Conservation (phyloP, 92 coral and sea anemone genomes). For the Pocillopora grandis region DNA sequence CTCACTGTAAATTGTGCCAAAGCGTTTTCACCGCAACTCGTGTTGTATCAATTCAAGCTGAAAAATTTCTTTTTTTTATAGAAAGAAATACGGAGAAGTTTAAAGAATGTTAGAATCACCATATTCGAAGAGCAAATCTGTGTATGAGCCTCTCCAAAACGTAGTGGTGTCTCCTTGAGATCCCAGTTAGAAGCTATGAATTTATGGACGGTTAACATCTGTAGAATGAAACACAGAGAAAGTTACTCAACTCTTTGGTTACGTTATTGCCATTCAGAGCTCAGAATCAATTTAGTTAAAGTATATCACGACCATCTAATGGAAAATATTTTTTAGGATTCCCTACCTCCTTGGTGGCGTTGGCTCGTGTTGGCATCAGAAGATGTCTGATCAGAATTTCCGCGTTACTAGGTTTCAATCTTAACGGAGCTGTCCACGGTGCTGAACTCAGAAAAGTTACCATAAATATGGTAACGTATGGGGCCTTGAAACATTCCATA, state of each 20-base stretch:
- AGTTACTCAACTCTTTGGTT: no score
- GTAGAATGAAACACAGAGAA: not conserved
- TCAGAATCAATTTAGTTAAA: not conserved
- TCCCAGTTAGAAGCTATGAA: conserved; percentile 2
- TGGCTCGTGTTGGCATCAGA: not conserved
- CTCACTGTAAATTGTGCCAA: no score
- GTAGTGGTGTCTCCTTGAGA: not conserved
- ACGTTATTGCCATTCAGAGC: not conserved
- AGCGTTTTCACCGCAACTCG: not conserved
- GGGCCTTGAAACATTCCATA: not conserved
- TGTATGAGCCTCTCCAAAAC: not conserved
- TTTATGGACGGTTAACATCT: conserved; percentile 24
- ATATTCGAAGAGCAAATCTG: not conserved
- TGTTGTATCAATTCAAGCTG: not conserved
- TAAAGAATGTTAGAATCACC: not conserved
- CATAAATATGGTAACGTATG: not conserved
- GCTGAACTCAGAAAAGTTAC: not conserved
- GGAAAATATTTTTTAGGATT: not conserved
- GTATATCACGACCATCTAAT: no score
- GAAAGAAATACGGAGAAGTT: not conserved
- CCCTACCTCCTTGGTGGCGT: conserved; percentile 22
- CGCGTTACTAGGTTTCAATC: not conserved
- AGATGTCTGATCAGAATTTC: not conserved
- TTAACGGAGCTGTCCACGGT: not conserved
- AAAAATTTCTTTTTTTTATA: not conserved